Percentiles rank a stretch among this genome's conserved stretches.
phyloP scores from a whole-genome alignment of 2,888 invertebrate genomes.

The Ochropacha duplaris region DNA sequence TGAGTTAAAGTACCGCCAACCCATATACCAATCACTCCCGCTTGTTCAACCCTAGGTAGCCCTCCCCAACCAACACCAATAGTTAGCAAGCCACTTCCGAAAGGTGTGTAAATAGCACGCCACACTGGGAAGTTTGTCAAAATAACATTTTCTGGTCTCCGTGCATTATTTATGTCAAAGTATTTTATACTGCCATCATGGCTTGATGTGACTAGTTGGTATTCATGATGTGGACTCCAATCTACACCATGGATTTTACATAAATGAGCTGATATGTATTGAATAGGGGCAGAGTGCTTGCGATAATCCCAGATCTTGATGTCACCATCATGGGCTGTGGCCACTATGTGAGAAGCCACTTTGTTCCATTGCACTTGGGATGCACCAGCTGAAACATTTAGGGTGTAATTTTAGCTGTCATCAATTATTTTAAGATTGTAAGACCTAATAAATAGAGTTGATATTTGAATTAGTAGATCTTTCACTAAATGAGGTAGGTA shows the following conservation, averaged over 20 bases:
- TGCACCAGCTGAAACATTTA: conserved; percentile 86
- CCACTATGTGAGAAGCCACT: conserved; percentile 91
- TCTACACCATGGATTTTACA: conserved; percentile 95
- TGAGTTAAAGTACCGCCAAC: conserved; percentile 88
- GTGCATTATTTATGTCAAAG: conserved; percentile 94
- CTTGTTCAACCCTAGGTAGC: conserved; percentile 89
- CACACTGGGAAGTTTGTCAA: conserved; percentile 94
- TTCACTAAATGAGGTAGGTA: too few species aligned
- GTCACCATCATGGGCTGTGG: conserved; percentile 98
- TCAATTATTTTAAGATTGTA: too few species aligned
- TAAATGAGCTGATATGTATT: conserved; percentile 96
- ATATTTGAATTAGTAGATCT: too few species aligned
- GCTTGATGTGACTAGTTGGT: conserved; percentile 94
- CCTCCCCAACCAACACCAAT: conserved; percentile 96
- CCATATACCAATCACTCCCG: conserved; percentile 82
- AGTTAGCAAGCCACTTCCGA: conserved; percentile 95
- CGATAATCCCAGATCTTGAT: conserved; percentile 97
- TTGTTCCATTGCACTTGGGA: conserved; percentile 98
- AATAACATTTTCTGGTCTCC: conserved; percentile 92
- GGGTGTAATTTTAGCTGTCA: too few species aligned
- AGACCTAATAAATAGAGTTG: too few species aligned
- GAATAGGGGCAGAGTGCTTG: conserved; percentile 92
- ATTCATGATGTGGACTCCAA: conserved; percentile 94
- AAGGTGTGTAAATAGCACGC: conserved; percentile 96
- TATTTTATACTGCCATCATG: conserved; percentile 98